Base-by-base conservation (phyloP, 2,797 vertebrate genomes). In the Parauchenoglanis ngamensis region DNA sequence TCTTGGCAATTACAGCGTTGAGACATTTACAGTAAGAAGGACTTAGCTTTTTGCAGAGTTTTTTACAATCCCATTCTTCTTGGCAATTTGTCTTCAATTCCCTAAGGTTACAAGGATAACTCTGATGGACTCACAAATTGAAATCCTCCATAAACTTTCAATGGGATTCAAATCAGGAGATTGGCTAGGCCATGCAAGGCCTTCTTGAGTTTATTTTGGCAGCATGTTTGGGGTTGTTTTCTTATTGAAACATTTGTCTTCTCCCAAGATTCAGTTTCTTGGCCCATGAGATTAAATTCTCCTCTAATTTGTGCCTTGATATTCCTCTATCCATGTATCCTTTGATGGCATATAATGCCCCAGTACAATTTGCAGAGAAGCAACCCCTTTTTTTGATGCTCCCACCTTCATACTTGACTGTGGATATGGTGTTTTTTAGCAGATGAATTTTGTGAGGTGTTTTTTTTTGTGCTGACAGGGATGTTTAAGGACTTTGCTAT, bases 151-250 rank as follows among this genome's bases (percentile, higher is more conserved):
- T 52, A 52, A 76, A 76, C 52, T 17, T 76, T 76, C 46, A 76
- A 17, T 76, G 25, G 25, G 73, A n/a, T 76, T 76, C 25, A 76
- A 52, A 44, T 28, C 46, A 17, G 73, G 73, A 76, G n/a, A 76
- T 28, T 72, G 46, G 72, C 44, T n/a, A 75, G 72, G 46, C 72
- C 23, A 75, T 52, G 46, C 12, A 52, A 76, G 25, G 5, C 46
- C 25, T 52, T 56, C n/a, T 31, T 77, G 15, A 56, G n/a, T 56
- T 77, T 77, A 54, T 77, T 56, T 77, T 77, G n/a, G 75, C 15
- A 56, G 52, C 7, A 31, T 56, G 52, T 56, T 28, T 54, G 28
- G 13, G 4, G n/a, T 31, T 1, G 15, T 77, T 56, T 25, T n/a
- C 73, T 76, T 76, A 28, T 76, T 56, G n/a, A 56, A 77, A 77